Evolutionary conservation across 2,113 vertebrate genomes (phyloP).

Genomic region (Chloropsis hardwickii): DNA sequence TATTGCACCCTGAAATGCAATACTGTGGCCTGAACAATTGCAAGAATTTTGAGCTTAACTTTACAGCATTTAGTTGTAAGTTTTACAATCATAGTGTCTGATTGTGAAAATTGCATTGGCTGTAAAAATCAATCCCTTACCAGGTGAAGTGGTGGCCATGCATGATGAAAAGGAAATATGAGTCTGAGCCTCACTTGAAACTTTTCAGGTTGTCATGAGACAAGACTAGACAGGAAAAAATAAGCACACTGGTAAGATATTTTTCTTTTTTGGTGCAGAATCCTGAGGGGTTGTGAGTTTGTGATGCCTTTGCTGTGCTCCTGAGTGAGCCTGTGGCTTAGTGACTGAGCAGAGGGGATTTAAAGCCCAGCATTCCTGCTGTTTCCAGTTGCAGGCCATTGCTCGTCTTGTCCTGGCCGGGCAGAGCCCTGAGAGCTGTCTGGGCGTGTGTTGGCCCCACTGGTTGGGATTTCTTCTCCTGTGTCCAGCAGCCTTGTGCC

Average conservation of each 20-base stretch:
- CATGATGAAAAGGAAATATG: background rate
- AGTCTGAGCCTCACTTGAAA: background rate
- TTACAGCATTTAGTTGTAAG: background rate
- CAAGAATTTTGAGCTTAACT: background rate
- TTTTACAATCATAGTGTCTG: background rate
- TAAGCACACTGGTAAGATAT: accelerated
- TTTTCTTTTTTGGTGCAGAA: background rate
- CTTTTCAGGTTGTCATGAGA: background rate
- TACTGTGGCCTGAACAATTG: background rate
- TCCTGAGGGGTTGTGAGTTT: background rate
- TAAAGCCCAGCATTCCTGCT: background rate
- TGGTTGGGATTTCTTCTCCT: background rate
- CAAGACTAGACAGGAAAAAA: background rate
- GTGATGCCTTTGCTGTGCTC: background rate
- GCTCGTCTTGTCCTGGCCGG: background rate
- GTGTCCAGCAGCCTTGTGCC: background rate
- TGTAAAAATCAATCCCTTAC: background rate
- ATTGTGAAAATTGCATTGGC: background rate
- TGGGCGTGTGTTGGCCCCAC: too few relatives aligned
- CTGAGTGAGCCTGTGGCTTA: background rate
- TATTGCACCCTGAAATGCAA: background rate
- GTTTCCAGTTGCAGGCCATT: background rate
- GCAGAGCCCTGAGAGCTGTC: accelerated
- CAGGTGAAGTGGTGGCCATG: background rate
- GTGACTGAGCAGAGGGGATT: background rate